Percentiles rank a stretch among this genome's conserved stretches.
Conservation (phyloP, 2,797 vertebrate genomes). For the Monodelphis domestica region DNA sequence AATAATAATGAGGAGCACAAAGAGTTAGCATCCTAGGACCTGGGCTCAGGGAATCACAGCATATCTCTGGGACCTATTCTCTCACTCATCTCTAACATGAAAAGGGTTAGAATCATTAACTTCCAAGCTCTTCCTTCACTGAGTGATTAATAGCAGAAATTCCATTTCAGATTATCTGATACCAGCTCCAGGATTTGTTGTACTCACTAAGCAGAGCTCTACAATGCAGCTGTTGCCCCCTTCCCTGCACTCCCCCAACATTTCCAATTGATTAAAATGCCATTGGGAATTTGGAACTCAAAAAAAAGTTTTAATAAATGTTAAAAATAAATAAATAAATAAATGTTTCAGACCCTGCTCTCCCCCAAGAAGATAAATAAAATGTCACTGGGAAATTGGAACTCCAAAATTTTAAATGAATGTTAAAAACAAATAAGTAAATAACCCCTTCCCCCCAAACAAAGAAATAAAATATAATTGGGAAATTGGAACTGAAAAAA, state of each 20-base stretch:
- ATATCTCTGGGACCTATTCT: neutral
- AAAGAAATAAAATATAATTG: no score
- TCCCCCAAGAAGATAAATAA: no score
- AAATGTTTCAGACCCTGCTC: no score
- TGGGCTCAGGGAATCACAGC: neutral
- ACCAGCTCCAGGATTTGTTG: neutral
- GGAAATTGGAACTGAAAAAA: no score
- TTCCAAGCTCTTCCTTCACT: neutral
- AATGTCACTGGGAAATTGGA: no score
- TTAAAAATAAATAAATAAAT: no score
- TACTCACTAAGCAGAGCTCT: neutral
- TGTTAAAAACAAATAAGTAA: no score
- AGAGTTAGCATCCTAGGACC: neutral
- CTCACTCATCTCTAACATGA: neutral
- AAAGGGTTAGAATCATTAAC: neutral
- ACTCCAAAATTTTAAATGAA: no score
- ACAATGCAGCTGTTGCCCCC: no score
- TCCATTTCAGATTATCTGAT: neutral
- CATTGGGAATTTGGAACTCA: neutral
- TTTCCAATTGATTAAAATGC: neutral
- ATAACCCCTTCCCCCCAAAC: no score
- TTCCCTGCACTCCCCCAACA: no score
- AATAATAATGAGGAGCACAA: no score
- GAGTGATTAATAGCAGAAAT: neutral
- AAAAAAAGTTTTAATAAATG: neutral